phyloP scores from a whole-genome alignment of 2,113 vertebrate genomes.

The Corythoichthys intestinalis region DNA sequence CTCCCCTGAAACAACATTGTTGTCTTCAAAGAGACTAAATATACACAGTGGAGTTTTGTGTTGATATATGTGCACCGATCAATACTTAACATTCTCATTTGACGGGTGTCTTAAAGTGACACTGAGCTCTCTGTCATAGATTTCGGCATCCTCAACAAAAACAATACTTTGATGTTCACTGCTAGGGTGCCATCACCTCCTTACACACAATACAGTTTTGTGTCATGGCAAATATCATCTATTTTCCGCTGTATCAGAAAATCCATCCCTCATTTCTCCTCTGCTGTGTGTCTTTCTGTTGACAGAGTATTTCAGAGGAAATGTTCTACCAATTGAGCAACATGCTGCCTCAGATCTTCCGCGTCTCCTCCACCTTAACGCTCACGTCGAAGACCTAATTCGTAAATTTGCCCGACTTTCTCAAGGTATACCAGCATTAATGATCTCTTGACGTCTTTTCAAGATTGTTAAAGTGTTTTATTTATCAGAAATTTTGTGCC shows the following conservation, averaged over 20 bases:
- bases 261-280: background rate
- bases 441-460: background rate
- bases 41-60: conserved; percentile 18
- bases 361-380: conserved; percentile 86
- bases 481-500: background rate
- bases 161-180: conserved; percentile 19
- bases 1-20: conserved; percentile 37
- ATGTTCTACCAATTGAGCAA: conserved; percentile 97
- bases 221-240: conserved; percentile 4
- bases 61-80: conserved; percentile 15
- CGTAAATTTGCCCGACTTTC: background rate
- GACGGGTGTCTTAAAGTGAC: conserved; percentile 23
- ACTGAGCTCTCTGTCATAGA: conserved; percentile 1
- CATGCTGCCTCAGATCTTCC: conserved; percentile 98
- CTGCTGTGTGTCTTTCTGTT: conserved; percentile 27
- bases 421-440: background rate
- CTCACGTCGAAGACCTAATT: conserved; percentile 78
- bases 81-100: conserved; percentile 54
- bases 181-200: conserved; percentile 16
- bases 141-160: conserved; percentile 28
- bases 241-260: background rate
- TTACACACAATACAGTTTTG: conserved; percentile 11
- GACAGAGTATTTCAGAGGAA: conserved; percentile 95
- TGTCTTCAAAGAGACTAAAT: conserved; percentile 50
- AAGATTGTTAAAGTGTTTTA: background rate